These are phyloP conservation scores for Rhinogobio ventralis DNA, from an alignment of 2,797 vertebrate species.

Conservation along the genomic window DNA sequence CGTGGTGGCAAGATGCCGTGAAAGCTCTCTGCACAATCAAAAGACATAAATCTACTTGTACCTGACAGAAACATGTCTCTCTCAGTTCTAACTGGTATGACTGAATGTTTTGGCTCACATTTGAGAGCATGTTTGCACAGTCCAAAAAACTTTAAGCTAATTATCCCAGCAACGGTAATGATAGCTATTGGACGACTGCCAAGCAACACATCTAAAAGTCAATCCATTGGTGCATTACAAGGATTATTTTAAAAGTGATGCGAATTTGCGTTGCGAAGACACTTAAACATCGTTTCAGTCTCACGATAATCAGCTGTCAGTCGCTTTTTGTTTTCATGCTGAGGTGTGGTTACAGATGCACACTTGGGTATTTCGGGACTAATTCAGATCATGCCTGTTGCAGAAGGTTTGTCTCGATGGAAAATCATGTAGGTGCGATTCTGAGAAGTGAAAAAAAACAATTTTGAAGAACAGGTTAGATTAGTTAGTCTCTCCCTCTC, in stretches of 20 bases:
- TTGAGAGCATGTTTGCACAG: slow-evolving; percentile 41
- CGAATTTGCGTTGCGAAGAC: slow-evolving; percentile 4
- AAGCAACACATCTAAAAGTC: slow-evolving; percentile 40
- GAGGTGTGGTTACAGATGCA: slow-evolving; percentile 33
- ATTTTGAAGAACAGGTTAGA: slow-evolving; percentile 35
- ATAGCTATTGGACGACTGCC: slow-evolving; percentile 22
- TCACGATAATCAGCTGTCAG: slow-evolving; percentile 46
- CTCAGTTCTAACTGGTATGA: slow-evolving; percentile 47
- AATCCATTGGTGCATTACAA: slow-evolving; percentile 33
- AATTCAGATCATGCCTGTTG: slow-evolving; percentile 39
- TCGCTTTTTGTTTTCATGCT: slow-evolving; percentile 4
- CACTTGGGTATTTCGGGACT: not conserved
- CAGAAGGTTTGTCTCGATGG: slow-evolving; percentile 8
- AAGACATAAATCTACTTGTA: slow-evolving; percentile 45
- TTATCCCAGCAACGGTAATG: slow-evolving; percentile 44
- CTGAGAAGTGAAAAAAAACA: too few relatives aligned
- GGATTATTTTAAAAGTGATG: slow-evolving; percentile 45
- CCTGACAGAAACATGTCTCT: slow-evolving; percentile 52
- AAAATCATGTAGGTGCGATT: slow-evolving; percentile 39
- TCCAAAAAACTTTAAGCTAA: slow-evolving; percentile 32
- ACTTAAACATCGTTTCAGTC: slow-evolving; percentile 41
- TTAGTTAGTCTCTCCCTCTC: slow-evolving; percentile 24
- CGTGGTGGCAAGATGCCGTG: slow-evolving; percentile 19
- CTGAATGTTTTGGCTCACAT: slow-evolving; percentile 41
- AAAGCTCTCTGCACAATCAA: slow-evolving; percentile 13